Percentiles rank a stretch among this genome's conserved stretches.
phyloP scores from a whole-genome alignment of 2,888 invertebrate species.

The Rhingia campestris region DNA sequence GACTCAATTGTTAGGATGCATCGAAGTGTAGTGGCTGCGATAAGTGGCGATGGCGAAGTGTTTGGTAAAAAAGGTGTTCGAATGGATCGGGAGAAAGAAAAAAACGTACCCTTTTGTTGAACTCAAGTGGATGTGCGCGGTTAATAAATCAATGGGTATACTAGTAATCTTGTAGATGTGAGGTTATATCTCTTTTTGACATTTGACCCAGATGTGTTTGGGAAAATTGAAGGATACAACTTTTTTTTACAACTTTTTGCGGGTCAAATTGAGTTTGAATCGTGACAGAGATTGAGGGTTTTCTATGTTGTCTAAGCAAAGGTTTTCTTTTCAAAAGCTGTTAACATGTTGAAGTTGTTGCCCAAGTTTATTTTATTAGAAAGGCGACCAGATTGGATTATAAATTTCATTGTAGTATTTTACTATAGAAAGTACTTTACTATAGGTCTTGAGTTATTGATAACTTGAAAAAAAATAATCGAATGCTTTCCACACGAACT shows the following conservation, averaged over 20 bases:
- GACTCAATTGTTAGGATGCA: constrained; percentile 33
- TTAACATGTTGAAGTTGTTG: no score
- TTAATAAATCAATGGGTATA: constrained; percentile 20
- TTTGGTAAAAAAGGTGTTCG: not conserved
- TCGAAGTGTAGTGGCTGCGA: not conserved
- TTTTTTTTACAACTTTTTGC: not conserved
- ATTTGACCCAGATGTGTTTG: constrained; percentile 30
- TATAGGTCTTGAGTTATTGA: no score
- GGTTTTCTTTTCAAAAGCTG: no score
- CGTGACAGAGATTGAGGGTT: no score
- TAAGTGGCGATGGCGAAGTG: constrained; percentile 10
- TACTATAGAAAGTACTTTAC: no score
- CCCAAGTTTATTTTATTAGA: no score
- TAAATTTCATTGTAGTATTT: no score
- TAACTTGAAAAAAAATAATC: no score
- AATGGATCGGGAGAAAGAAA: not conserved
- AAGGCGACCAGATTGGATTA: no score
- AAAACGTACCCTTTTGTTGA: constrained; percentile 1
- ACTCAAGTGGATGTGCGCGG: constrained; percentile 25
- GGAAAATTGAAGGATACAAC: not conserved
- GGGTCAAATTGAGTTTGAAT: no score
- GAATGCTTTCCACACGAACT: no score
- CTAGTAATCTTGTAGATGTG: constrained; percentile 2
- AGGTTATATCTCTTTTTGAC: constrained; percentile 26
- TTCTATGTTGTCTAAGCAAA: no score